Percentiles rank a stretch among this genome's conserved stretches.
Conservation (phyloP, 2,797 vertebrate species). For the Pelodytes ibericus region DNA sequence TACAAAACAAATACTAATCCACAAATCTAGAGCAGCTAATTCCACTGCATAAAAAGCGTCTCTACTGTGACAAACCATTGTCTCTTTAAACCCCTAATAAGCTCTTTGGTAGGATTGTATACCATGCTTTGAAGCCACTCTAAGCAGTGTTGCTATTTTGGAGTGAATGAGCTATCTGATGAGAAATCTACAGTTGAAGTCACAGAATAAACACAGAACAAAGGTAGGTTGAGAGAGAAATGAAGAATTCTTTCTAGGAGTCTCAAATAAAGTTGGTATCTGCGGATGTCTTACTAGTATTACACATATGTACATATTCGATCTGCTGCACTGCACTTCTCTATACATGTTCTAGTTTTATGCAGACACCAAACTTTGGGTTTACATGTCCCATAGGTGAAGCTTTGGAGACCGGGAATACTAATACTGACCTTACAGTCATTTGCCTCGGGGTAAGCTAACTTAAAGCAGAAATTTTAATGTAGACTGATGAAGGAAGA, state of each 20-base stretch:
- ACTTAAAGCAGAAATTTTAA: not conserved
- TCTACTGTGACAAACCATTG: not conserved
- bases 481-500: constrained; percentile 1
- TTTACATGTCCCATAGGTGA: not conserved
- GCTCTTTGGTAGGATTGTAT: not conserved
- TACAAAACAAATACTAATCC: too few species aligned
- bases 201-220: not conserved
- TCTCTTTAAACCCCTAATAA: not conserved
- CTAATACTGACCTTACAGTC: constrained; percentile 10
- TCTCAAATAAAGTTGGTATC: not conserved
- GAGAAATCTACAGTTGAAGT: not conserved
- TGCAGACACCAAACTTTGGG: not conserved
- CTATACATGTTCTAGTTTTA: not conserved
- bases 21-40: too few species aligned
- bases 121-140: not conserved
- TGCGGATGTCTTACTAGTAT: not conserved
- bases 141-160: not conserved
- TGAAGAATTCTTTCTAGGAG: not conserved
- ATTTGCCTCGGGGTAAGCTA: not conserved
- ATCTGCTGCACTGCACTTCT: not conserved
- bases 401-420: not conserved
- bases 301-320: not conserved
- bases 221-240: not conserved
- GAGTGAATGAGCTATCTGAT: not conserved
- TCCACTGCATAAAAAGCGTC: not conserved